Evolutionary conservation across 2,113 vertebrate genomes (phyloP).

Genomic region (Dromaius novaehollandiae): DNA sequence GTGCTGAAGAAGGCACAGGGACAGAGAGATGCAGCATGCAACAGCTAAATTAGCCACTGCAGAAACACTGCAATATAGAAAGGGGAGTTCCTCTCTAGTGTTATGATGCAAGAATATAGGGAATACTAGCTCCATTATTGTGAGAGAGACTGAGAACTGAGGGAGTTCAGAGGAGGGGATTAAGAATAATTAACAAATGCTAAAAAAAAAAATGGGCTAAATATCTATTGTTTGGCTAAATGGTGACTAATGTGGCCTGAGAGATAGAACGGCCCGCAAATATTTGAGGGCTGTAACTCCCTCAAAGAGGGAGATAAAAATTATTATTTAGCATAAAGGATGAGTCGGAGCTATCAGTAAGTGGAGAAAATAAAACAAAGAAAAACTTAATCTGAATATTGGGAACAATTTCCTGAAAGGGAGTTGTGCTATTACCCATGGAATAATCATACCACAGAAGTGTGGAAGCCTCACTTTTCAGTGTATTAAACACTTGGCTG

Average conservation of each 20-base stretch:
- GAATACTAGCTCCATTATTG: neutral
- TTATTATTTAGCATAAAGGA: constrained; percentile 22
- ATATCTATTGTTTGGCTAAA: constrained; percentile 28
- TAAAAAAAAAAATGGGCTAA: constrained; percentile 16
- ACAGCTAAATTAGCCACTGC: neutral
- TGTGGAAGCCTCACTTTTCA: neutral
- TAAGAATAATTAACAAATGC: constrained; percentile 8
- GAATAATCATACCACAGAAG: neutral
- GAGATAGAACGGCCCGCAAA: constrained; percentile 14
- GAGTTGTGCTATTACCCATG: neutral
- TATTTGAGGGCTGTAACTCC: neutral
- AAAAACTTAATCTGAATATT: constrained; percentile 37
- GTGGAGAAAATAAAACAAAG: constrained; percentile 3
- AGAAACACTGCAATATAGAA: neutral
- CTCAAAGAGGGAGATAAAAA: neutral
- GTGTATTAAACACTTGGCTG: neutral
- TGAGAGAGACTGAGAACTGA: neutral
- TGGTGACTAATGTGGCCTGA: constrained; percentile 20
- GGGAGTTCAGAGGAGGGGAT: constrained; percentile 14
- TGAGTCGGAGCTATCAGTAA: constrained; percentile 23
- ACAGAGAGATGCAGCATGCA: neutral
- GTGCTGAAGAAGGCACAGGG: neutral
- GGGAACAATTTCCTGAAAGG: constrained; percentile 2
- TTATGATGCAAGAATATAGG: neutral
- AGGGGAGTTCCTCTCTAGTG: neutral